Conservation (phyloP, 1,140 invertebrate genomes). For the Nephila pilipes region DNA sequence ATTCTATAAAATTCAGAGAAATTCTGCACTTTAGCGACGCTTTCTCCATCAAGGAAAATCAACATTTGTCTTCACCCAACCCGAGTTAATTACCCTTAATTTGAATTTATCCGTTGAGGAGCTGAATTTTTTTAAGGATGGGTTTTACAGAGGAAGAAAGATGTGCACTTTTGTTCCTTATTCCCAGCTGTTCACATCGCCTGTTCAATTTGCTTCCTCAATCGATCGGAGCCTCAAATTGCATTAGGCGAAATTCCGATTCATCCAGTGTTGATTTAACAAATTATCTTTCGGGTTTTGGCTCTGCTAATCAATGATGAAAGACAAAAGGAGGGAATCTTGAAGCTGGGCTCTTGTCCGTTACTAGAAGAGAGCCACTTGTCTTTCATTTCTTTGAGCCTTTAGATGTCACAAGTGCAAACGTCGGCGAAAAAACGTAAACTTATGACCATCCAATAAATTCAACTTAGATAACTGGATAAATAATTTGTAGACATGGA, state of each 20-base stretch:
- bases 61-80: conserved; percentile 60
- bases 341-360: neutral
- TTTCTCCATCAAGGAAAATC: conserved; percentile 36
- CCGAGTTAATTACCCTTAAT: conserved; percentile 66
- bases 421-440: conserved; percentile 4
- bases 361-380: neutral
- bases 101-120: conserved; percentile 65
- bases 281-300: conserved; percentile 74
- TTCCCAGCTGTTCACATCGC: conserved; percentile 64
- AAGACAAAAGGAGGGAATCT: conserved; percentile 3
- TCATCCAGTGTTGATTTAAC: conserved; percentile 76
- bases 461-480: neutral
- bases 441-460: neutral
- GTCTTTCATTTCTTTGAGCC: conserved; percentile 29
- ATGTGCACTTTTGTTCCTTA: conserved; percentile 23
- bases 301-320: conserved; percentile 67
- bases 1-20: neutral
- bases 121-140: neutral
- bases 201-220: conserved; percentile 65
- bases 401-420: neutral
- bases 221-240: conserved; percentile 66
- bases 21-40: neutral
- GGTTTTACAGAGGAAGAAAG: neutral
- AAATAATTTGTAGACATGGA: neutral
- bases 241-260: conserved; percentile 76